Evolutionary conservation across 1,140 invertebrate genomes (phyloP).

Genomic region (Zaprionus tsacasi): DNA sequence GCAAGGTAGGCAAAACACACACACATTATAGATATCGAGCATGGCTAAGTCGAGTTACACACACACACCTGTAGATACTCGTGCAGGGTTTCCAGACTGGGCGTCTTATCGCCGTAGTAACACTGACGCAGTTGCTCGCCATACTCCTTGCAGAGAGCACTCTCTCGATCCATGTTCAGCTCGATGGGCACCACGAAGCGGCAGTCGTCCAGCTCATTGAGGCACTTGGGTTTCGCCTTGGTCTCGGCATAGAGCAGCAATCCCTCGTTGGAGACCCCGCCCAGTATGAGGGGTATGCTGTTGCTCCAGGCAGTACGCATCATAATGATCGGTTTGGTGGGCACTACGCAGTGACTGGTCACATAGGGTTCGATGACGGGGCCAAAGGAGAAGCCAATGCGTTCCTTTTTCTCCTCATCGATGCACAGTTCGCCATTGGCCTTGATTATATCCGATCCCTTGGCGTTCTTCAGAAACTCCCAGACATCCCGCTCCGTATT

Average conservation of each 20-base stretch:
- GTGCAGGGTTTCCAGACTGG: constrained; percentile 74
- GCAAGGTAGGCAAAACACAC: constrained; percentile 17
- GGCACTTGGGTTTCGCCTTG: constrained; percentile 74
- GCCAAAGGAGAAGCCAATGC: constrained; percentile 78
- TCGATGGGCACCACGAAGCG: constrained; percentile 78
- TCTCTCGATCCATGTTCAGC: constrained; percentile 74
- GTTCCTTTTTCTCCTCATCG: constrained; percentile 74
- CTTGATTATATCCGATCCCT: constrained; percentile 87
- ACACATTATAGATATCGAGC: not conserved
- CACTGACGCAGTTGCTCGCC: constrained; percentile 67
- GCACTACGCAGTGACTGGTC: constrained; percentile 74
- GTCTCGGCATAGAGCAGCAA: constrained; percentile 78
- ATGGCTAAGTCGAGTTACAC: not conserved
- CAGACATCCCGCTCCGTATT: constrained; percentile 80
- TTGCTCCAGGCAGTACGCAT: constrained; percentile 83
- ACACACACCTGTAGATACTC: constrained; percentile 74
- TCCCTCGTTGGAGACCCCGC: constrained; percentile 83
- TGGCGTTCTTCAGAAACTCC: constrained; percentile 86
- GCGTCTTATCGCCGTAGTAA: constrained; percentile 79
- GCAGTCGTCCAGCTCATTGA: constrained; percentile 78
- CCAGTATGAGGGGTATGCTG: constrained; percentile 84
- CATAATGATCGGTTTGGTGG: constrained; percentile 76
- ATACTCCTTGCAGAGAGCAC: constrained; percentile 75
- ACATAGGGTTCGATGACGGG: constrained; percentile 84
- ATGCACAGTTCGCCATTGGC: constrained; percentile 73